Percentiles rank a stretch among this genome's conserved stretches.
Evolutionary conservation across 2,888 invertebrate genomes (phyloP).

Genomic region (Chrysina gloriosa): DNA sequence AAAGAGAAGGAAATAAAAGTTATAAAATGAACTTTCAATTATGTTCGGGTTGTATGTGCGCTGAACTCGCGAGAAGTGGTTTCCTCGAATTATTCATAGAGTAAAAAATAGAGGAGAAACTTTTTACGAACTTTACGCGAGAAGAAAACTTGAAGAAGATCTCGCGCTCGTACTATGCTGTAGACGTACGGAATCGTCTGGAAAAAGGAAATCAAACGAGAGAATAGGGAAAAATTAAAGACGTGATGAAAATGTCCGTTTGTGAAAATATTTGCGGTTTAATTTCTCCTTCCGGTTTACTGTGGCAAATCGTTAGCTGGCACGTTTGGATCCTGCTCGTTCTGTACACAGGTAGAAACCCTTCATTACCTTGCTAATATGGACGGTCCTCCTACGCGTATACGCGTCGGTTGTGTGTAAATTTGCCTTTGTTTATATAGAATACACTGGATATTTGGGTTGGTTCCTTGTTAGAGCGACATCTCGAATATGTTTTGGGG

Average conservation of each 20-base stretch:
- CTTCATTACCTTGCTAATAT: neutral
- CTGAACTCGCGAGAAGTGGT: neutral
- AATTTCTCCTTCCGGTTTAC: constrained; percentile 14
- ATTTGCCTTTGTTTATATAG: too few relatives aligned
- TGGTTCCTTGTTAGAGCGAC: too few relatives aligned
- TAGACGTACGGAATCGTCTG: too few relatives aligned
- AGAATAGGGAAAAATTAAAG: neutral
- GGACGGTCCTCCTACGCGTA: neutral
- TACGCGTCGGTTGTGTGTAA: neutral
- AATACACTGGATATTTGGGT: too few relatives aligned
- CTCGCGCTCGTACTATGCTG: too few relatives aligned
- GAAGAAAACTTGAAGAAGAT: neutral
- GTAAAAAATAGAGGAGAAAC: neutral
- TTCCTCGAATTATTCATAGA: neutral
- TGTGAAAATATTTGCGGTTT: constrained; percentile 29
- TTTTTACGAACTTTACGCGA: neutral
- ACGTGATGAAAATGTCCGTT: constrained; percentile 27
- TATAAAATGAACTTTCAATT: constrained; percentile 15
- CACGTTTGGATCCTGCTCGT: constrained; percentile 23
- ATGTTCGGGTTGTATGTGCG: constrained; percentile 1
- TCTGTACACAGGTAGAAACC: constrained; percentile 21
- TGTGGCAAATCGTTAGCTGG: constrained; percentile 28
- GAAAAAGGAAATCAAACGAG: neutral
- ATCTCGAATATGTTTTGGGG: too few relatives aligned
- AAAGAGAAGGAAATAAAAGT: neutral